Percentiles rank a stretch among this genome's conserved stretches.
phyloP scores from a whole-genome alignment of 2,888 invertebrate genomes.

The Macrophya alboannulata region DNA sequence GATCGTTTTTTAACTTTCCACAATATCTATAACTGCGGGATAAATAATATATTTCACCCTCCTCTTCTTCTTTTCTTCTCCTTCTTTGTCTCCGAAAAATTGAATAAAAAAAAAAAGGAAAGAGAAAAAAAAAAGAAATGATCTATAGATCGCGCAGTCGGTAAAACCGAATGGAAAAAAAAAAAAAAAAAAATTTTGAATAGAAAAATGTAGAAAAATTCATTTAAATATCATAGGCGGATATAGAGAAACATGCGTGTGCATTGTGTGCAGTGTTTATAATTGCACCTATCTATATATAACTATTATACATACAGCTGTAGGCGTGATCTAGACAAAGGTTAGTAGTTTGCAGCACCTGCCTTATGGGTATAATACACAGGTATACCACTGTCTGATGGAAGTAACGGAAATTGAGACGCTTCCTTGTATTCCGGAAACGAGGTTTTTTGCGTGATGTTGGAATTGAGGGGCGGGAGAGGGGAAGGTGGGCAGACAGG shows the following conservation, averaged over 20 bases:
- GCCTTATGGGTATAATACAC: not conserved
- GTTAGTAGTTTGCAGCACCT: not conserved
- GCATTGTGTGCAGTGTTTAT: too few relatives aligned
- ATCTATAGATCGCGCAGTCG: constrained; percentile 14
- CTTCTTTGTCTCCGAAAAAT: too few relatives aligned
- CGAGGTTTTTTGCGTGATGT: constrained; percentile 10
- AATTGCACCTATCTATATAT: not conserved
- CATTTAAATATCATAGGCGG: too few relatives aligned
- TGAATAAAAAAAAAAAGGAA: not conserved
- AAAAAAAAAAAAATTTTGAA: not conserved
- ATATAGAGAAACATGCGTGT: too few relatives aligned
- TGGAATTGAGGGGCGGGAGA: not conserved
- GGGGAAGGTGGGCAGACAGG: not conserved
- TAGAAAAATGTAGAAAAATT: too few relatives aligned
- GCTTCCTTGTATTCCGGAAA: constrained; percentile 26
- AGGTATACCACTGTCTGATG: not conserved
- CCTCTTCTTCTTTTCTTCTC: too few relatives aligned
- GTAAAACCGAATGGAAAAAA: not conserved
- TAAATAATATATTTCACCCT: too few relatives aligned
- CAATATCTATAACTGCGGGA: too few relatives aligned
- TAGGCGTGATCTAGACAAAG: not conserved
- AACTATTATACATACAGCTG: not conserved
- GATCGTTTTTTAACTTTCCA: too few relatives aligned
- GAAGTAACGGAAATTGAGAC: constrained; percentile 37
- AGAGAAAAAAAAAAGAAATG: not conserved